Conservation (phyloP, 2,888 invertebrate genomes). For the Chloroclysta siterata region DNA sequence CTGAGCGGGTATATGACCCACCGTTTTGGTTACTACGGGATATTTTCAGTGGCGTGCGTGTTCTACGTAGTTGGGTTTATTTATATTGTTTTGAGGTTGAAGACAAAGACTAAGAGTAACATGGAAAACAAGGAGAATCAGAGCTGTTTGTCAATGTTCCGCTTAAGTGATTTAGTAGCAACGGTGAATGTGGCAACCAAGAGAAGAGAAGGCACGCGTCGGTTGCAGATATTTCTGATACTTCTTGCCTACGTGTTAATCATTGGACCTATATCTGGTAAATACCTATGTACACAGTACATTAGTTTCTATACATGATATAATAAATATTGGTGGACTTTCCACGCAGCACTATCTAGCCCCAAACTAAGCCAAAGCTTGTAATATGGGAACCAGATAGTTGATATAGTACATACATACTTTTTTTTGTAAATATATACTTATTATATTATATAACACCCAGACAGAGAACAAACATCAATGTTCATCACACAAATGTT, state of each 20-base stretch:
- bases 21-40: constrained; percentile 78
- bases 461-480: too few relatives aligned
- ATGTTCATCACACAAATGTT: too few relatives aligned
- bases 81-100: constrained; percentile 73
- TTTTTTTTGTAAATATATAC: too few relatives aligned
- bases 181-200: constrained; percentile 78
- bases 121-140: constrained; percentile 62
- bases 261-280: constrained; percentile 82
- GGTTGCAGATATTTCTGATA: constrained; percentile 73
- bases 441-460: too few relatives aligned
- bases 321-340: too few relatives aligned
- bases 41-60: constrained; percentile 73
- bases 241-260: constrained; percentile 79
- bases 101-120: constrained; percentile 65
- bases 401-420: too few relatives aligned
- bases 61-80: constrained; percentile 76
- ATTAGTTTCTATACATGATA: too few relatives aligned
- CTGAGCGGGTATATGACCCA: constrained; percentile 84
- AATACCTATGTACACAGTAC: constrained; percentile 45
- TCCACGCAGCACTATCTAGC: too few relatives aligned
- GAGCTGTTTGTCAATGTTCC: constrained; percentile 65
- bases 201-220: constrained; percentile 63
- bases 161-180: constrained; percentile 69
- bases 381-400: too few relatives aligned
- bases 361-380: too few relatives aligned